Percentiles rank a stretch among this genome's conserved stretches.
Conservation (phyloP, 2,888 invertebrate genomes). For the Thyatira batis region DNA sequence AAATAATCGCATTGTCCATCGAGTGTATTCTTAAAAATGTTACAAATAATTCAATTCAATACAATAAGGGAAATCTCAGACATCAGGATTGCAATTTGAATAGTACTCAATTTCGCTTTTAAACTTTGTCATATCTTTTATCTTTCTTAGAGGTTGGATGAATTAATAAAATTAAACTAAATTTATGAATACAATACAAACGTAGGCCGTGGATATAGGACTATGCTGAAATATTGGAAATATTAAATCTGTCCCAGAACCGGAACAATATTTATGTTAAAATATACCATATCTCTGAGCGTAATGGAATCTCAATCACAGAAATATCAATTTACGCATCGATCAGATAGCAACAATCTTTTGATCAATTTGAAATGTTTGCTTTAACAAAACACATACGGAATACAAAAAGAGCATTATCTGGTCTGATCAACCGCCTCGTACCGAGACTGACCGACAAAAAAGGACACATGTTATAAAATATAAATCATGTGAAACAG, state of each 20-base stretch:
- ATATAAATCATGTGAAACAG: conserved; percentile 53
- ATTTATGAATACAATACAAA: too few species aligned
- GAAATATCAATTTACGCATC: neutral
- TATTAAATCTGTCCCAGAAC: too few species aligned
- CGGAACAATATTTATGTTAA: neutral
- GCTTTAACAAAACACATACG: neutral
- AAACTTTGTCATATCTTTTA: too few species aligned
- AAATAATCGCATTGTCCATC: conserved; percentile 54
- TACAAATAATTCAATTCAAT: conserved; percentile 13
- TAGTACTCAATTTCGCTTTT: too few species aligned
- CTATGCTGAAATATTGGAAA: too few species aligned
- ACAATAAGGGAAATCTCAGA: neutral
- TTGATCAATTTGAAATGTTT: neutral
- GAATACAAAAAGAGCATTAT: conserved; percentile 1
- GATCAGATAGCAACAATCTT: neutral
- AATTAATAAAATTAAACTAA: too few species aligned
- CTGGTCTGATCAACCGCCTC: neutral
- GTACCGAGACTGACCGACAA: neutral
- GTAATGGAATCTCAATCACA: neutral
- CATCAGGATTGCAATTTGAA: neutral
- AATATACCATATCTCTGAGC: neutral
- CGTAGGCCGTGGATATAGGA: too few species aligned
- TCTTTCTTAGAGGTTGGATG: too few species aligned
- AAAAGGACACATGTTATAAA: conserved; percentile 5
- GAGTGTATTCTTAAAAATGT: conserved; percentile 40